phyloP scores from a whole-genome alignment of 2,113 vertebrate genomes.

The Proterorhinus semilunaris region DNA sequence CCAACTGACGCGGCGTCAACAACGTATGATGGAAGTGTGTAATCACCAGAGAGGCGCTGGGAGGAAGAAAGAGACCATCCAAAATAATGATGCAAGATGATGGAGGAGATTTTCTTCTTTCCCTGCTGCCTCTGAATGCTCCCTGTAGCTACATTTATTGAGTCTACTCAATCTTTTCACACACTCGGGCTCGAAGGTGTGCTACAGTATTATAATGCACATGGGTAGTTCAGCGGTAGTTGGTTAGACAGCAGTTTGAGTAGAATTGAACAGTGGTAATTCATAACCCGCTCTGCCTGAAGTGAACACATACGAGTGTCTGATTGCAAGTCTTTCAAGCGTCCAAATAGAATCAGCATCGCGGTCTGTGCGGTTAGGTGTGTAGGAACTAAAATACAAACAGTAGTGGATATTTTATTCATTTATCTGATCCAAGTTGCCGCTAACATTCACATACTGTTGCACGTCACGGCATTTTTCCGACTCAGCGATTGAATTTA shows the following conservation, averaged over 20 bases:
- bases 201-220: background rate
- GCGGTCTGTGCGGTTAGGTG: no score
- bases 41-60: background rate
- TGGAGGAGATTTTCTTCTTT: background rate
- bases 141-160: slow-evolving; percentile 3
- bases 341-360: no score
- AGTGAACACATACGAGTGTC: no score
- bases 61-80: slow-evolving; percentile 2
- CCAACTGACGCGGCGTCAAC: background rate
- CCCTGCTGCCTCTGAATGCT: background rate
- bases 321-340: no score
- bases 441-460: no score
- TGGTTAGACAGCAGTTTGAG: background rate
- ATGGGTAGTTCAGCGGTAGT: background rate
- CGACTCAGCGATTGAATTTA: no score
- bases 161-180: background rate
- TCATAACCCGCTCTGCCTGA: no score
- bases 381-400: no score
- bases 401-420: no score
- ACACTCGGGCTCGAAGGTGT: background rate
- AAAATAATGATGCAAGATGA: slow-evolving; percentile 2
- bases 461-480: no score
- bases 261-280: no score
- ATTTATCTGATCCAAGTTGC: no score
- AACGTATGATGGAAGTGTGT: background rate